Percentiles rank a stretch among this genome's conserved stretches.
Conservation (phyloP, 2,888 invertebrate species). For the Quadroppia sp. region DNA sequence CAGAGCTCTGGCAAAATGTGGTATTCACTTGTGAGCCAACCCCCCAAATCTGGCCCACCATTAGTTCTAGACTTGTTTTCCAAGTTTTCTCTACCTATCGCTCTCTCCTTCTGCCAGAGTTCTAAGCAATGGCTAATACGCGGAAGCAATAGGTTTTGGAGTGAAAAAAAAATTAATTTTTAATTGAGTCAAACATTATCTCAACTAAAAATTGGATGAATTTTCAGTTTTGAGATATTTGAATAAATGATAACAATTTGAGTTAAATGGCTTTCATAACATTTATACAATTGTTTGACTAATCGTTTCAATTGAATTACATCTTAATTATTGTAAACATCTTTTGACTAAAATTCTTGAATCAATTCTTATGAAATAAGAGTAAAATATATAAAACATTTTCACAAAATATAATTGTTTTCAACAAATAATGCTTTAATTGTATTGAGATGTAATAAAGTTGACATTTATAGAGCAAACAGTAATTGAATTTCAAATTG, state of each 20-base stretch:
- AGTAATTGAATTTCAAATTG: neutral
- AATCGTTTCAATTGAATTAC: no score
- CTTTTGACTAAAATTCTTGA: no score
- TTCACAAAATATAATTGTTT: constrained; percentile 3
- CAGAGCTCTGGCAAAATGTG: neutral
- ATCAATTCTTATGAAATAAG: no score
- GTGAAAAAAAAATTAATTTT: neutral
- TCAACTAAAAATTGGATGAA: neutral
- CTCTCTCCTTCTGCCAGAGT: no score
- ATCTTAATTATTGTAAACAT: no score
- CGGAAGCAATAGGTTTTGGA: neutral
- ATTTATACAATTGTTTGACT: no score
- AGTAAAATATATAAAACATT: no score
- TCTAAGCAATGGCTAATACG: neutral
- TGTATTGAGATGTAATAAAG: neutral
- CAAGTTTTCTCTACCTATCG: constrained; percentile 3
- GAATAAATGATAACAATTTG: no score
- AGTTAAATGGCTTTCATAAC: no score
- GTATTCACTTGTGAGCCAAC: constrained; percentile 20
- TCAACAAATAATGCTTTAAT: neutral
- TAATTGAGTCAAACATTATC: constrained; percentile 1
- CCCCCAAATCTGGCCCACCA: constrained; percentile 20
- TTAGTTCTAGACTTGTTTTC: constrained; percentile 17
- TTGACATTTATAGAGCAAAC: constrained; percentile 7
- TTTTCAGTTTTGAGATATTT: neutral